Evolutionary conservation across 1,140 invertebrate species (phyloP), one percentile per base, ranked within the genome.

Genomic region (Cydia fagiglandana): DNA sequence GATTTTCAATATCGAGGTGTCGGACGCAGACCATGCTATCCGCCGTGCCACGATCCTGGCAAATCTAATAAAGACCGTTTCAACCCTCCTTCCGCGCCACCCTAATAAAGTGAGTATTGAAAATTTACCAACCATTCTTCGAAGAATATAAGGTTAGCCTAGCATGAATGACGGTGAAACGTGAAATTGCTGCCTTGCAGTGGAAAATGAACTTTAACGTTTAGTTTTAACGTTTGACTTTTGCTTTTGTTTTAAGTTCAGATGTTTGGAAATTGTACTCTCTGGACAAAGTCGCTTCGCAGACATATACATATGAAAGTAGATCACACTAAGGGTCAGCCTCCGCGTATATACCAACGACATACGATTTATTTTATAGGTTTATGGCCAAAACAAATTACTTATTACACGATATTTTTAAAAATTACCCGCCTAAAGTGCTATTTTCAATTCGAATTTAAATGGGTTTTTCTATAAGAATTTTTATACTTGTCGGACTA

Each of bases 51-150:
- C 88, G 88, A 90, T 91, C 88, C 85, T 87, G 88, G 86, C 87
- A 90, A 92, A 92, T 92, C 91, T 93, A 93, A 93, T 93, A 93
- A 92, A 88, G 84, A 84, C 90, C 84, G 88, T 91, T 91, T 89
- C 86, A 82, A 86, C 86, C 87, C 88, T 88, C 82, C 83, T 86
- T 85, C 87, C 88, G 86, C 84, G 81, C 88, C 81, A 88, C 88
- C 91, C 87, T 93, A 93, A 93, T 93, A 93, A 93, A 93, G 91
- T 90, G 89, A 90, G 90, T 93, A 93, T 93, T 93, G 93, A 93
- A 93, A 93, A 93, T 93, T 93, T 93, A 93, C 91, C 91, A 90
- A 92, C 89, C 91, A 93, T 93, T 93, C 90, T 93, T 88, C 83
- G 85, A 83, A 84, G 89, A 87, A 89, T 92, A 93, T 92, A 91